Evolutionary conservation across 2,888 invertebrate genomes (phyloP).

Genomic region (Apomyelois bistriatella): DNA sequence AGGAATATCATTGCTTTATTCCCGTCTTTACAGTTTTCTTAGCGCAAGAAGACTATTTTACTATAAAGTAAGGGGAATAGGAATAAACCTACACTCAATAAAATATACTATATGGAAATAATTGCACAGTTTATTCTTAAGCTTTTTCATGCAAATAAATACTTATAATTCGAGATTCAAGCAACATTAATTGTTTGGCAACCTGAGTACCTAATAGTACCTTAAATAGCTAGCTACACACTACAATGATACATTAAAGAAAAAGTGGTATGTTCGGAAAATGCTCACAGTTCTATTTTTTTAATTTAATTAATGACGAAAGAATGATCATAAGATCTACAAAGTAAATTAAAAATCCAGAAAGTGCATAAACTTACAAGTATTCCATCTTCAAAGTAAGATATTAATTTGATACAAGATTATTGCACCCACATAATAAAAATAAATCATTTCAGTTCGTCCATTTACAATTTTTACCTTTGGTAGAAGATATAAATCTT

Average conservation of each 20-base stretch:
- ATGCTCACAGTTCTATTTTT: too few relatives aligned
- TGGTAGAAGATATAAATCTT: slow-evolving; percentile 23
- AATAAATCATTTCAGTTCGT: background rate
- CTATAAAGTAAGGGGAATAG: too few relatives aligned
- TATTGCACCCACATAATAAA: background rate
- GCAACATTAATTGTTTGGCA: slow-evolving; percentile 55
- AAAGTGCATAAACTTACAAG: too few relatives aligned
- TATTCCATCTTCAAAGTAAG: too few relatives aligned
- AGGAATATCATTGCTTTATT: too few relatives aligned
- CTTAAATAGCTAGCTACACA: slow-evolving; percentile 24
- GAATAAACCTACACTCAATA: too few relatives aligned
- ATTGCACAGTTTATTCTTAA: slow-evolving; percentile 72
- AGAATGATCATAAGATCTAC: too few relatives aligned
- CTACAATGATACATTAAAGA: slow-evolving; percentile 21
- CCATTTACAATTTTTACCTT: slow-evolving; percentile 14
- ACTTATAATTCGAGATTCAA: slow-evolving; percentile 64
- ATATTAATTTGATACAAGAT: background rate
- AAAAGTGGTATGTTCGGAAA: background rate
- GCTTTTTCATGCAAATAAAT: slow-evolving; percentile 75
- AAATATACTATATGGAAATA: slow-evolving; percentile 44
- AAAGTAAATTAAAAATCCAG: too few relatives aligned
- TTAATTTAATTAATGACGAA: too few relatives aligned
- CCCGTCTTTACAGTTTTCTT: too few relatives aligned
- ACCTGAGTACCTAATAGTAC: slow-evolving; percentile 47
- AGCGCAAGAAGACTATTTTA: too few relatives aligned